Evolutionary conservation across 2,797 vertebrate genomes (phyloP).

Genomic region (Sebastiscus tertius): DNA sequence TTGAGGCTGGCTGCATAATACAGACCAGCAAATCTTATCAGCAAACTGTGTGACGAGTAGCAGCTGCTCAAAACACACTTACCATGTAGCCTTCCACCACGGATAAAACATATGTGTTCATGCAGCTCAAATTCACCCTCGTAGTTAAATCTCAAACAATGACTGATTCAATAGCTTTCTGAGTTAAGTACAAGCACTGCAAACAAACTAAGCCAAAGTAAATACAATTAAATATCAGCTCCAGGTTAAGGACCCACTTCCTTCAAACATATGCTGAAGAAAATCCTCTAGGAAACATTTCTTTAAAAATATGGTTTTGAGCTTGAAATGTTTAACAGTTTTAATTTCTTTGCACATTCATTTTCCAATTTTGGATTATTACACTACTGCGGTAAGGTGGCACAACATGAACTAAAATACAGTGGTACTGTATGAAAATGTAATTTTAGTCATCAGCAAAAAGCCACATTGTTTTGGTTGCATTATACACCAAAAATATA

Average conservation of each 20-base stretch:
- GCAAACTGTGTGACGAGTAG: conserved; percentile 2
- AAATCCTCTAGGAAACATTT: background rate
- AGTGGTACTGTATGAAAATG: background rate
- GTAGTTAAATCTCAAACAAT: background rate
- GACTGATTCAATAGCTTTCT: background rate
- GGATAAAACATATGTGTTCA: conserved; percentile 1
- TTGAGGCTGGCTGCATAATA: background rate
- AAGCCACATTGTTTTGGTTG: background rate
- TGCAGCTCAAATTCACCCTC: background rate
- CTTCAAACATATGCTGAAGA: background rate
- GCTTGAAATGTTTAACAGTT: too few relatives aligned
- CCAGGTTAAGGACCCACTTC: background rate
- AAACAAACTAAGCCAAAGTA: background rate
- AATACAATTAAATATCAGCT: background rate
- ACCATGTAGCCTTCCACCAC: background rate
- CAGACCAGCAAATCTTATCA: conserved; percentile 29
- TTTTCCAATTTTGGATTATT: too few relatives aligned
- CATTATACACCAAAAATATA: background rate
- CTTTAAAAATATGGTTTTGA: background rate
- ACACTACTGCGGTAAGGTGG: background rate
- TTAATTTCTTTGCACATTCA: too few relatives aligned
- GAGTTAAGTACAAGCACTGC: background rate
- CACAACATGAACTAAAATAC: background rate
- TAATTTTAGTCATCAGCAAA: background rate
- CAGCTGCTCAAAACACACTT: conserved; percentile 17